Percentiles rank a stretch among this genome's conserved stretches.
Conservation (phyloP, 1,140 invertebrate genomes). For the Aphis gossypii region DNA sequence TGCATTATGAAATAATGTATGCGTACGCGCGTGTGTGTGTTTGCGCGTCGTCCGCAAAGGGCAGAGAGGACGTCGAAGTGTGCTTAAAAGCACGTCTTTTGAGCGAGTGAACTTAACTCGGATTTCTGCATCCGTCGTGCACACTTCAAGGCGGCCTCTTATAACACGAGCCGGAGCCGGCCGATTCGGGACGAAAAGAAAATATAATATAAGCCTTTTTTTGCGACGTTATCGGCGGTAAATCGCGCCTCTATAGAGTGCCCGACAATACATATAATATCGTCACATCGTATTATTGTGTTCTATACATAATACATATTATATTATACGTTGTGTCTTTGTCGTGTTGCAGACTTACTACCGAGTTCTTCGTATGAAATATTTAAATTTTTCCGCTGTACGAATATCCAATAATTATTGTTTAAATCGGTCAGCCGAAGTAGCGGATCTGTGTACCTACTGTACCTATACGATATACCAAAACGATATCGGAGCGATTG, state of each 20-base stretch:
- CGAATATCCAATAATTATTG: no score
- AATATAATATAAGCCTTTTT: neutral
- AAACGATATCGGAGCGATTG: no score
- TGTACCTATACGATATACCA: no score
- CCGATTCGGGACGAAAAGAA: neutral
- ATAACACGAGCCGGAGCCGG: neutral
- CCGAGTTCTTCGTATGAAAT: no score
- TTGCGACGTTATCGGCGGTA: neutral
- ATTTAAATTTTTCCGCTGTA: no score
- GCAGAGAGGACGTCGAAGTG: neutral
- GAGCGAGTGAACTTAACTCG: neutral
- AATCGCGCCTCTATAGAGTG: neutral
- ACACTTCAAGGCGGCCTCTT: neutral
- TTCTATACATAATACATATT: no score
- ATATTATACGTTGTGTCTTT: no score
- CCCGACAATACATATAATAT: neutral
- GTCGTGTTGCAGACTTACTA: no score
- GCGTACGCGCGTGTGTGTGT: neutral
- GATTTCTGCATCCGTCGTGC: neutral
- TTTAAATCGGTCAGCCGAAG: no score
- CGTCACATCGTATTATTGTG: no score
- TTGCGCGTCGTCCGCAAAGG: neutral
- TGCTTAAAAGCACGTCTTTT: slow-evolving; percentile 1
- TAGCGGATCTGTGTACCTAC: no score
- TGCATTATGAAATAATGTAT: neutral